phyloP scores from a whole-genome alignment of 1,140 invertebrate genomes.

The Drosophila sp. region DNA sequence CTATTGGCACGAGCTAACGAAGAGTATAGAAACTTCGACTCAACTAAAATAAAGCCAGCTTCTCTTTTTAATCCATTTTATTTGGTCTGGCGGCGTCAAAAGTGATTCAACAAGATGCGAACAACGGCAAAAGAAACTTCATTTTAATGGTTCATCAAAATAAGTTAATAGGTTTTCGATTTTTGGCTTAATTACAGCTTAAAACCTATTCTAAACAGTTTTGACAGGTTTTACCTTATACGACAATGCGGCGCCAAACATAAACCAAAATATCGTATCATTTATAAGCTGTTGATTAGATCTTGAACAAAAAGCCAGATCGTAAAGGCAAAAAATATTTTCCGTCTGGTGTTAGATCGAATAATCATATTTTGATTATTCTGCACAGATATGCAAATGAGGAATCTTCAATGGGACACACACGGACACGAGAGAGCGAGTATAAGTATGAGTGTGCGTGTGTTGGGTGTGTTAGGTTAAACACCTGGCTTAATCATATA shows the following conservation, averaged over 20 bases:
- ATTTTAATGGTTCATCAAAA: constrained; percentile 74
- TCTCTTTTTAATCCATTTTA: constrained; percentile 17
- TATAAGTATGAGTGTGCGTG: constrained; percentile 3
- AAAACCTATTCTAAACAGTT: constrained; percentile 58
- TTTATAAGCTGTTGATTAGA: constrained; percentile 55
- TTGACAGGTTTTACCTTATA: constrained; percentile 50
- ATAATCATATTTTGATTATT: constrained; percentile 43
- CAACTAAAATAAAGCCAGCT: constrained; percentile 25
- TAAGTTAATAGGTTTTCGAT: constrained; percentile 65
- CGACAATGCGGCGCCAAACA: constrained; percentile 32
- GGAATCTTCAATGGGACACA: constrained; percentile 10
- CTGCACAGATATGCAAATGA: constrained; percentile 46
- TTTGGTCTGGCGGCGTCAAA: constrained; percentile 51
- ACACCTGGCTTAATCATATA: constrained; percentile 54
- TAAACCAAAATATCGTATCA: constrained; percentile 34
- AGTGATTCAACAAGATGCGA: constrained; percentile 41
- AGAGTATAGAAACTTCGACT: background rate
- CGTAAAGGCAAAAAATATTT: constrained; percentile 15
- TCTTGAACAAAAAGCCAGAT: constrained; percentile 13
- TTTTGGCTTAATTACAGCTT: constrained; percentile 67
- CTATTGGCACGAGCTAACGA: too few relatives aligned
- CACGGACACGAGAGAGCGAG: background rate
- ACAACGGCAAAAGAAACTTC: constrained; percentile 46
- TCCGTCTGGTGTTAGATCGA: constrained; percentile 31
- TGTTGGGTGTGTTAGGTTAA: constrained; percentile 31